These are phyloP conservation scores for Podilymbus podiceps DNA, from an alignment of 2,113 vertebrate species.

Conservation along the genomic window DNA sequence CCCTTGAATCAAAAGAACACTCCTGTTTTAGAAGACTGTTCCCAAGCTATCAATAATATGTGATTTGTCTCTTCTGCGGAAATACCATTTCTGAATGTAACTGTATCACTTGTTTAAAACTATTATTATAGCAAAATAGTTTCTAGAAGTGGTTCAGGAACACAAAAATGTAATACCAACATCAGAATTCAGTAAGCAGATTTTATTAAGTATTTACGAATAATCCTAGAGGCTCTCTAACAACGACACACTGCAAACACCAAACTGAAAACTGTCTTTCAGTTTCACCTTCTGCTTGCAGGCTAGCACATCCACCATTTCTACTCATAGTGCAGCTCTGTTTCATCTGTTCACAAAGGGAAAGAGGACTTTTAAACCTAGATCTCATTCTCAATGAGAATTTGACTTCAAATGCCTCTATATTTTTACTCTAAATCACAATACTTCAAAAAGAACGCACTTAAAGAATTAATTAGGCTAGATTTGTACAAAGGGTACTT, in stretches of 20 bases:
- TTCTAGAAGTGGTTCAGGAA: background rate
- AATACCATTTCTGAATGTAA: background rate
- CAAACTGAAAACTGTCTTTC: background rate
- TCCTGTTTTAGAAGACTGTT: background rate
- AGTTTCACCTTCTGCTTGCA: background rate
- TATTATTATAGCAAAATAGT: background rate
- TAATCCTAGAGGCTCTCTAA: background rate
- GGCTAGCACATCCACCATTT: background rate
- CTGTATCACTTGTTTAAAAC: background rate
- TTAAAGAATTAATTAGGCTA: background rate
- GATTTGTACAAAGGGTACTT: background rate
- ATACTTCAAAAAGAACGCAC: background rate
- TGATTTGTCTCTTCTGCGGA: background rate
- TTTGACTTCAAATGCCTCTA: background rate
- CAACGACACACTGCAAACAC: background rate
- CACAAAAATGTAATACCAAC: background rate
- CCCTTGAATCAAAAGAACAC: background rate
- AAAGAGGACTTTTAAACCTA: background rate
- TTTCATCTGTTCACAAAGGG: background rate
- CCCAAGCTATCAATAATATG: background rate
- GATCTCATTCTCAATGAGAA: background rate
- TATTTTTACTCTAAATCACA: background rate
- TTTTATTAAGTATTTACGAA: background rate
- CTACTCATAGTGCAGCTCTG: background rate
- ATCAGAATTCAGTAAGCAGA: background rate